Evolutionary conservation across 2,888 invertebrate genomes (phyloP).

Genomic region (Cryptocheilus praepositus): DNA sequence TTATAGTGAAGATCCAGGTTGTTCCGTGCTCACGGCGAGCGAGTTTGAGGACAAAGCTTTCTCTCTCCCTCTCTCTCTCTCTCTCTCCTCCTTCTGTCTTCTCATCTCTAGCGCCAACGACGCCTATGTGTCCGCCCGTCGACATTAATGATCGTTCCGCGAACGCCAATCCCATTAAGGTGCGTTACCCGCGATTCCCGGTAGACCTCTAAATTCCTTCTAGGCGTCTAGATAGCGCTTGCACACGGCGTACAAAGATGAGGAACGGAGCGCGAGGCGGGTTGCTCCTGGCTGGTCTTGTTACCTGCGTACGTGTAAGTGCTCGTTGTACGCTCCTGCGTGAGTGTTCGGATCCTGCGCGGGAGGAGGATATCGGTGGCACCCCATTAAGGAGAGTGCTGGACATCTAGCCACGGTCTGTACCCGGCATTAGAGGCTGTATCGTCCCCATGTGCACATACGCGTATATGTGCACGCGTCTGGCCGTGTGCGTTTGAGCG

Average conservation of each 20-base stretch:
- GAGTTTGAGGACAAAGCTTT: slow-evolving; percentile 42
- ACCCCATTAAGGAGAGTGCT: slow-evolving; percentile 71
- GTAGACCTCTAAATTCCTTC: slow-evolving; percentile 63
- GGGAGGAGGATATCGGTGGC: slow-evolving; percentile 63
- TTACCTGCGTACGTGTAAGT: not conserved
- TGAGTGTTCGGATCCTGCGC: slow-evolving; percentile 23
- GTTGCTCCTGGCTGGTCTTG: slow-evolving; percentile 1
- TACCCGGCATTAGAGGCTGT: slow-evolving; percentile 44
- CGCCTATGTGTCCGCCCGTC: slow-evolving; percentile 38
- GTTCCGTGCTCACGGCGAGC: slow-evolving; percentile 9
- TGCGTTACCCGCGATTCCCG: slow-evolving; percentile 59
- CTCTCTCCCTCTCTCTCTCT: slow-evolving; percentile 14
- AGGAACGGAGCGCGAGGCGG: slow-evolving; percentile 36
- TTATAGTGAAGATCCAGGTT: slow-evolving; percentile 39
- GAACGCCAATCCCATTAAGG: slow-evolving; percentile 65
- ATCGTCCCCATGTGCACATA: slow-evolving; percentile 24
- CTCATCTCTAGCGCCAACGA: slow-evolving; percentile 11
- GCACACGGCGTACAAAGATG: slow-evolving; percentile 43
- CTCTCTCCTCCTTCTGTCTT: slow-evolving; percentile 11
- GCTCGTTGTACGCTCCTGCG: not conserved
- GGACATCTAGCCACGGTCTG: slow-evolving; percentile 57
- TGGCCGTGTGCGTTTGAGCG: slow-evolving; percentile 16
- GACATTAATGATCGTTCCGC: slow-evolving; percentile 61
- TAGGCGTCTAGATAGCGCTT: slow-evolving; percentile 30
- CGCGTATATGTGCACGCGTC: slow-evolving; percentile 16